Evolutionary conservation across 2,113 vertebrate species (phyloP), one percentile per base, ranked within the genome.

Genomic region (Rhinichthys klamathensis): DNA sequence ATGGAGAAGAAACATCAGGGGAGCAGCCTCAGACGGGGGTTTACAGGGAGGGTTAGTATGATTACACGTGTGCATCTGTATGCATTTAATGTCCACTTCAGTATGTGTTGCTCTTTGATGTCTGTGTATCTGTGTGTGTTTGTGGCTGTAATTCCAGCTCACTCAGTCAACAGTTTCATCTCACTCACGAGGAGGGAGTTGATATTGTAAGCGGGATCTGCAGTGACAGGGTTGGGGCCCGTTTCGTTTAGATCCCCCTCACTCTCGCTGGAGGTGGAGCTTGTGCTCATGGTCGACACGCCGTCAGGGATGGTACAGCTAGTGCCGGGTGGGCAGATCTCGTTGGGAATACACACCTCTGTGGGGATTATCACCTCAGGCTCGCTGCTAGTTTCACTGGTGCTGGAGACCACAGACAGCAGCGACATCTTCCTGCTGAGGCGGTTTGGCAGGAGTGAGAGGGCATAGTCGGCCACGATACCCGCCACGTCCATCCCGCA

Each of bases 401-500:
- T 92, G 87, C 94, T 94, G 2, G 96, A 95, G 84, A 95, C 95
- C 21, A 96, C 96, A 0, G 96, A 96, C 72, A 96, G 94, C 89
- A 95, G 89, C 0, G 96, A 96, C 95, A 96, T 95, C 93, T 97
- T 96, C 25, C 96, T 95, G 27, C 92, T 94, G 88, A 96, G 95
- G 84, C 95, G 93, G 86, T 89, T 93, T 78, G 97, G 96, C 86
- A 97, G 95, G 89, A 96, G 91, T 11, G 97, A 97, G 84, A 97
- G 94, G 87, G 96, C 96, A 67, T 95, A 97, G 94, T 97, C 96
- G 15, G 96, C 96, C 38, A 97, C 94, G 67, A 97, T 96, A 65
- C 95, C 96, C 0, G 95, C 96, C 89, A 97, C 96, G 8, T 97
- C 97, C 89, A 97, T 94, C 88, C 96, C 95, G 65, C 97, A 97